Conservation (phyloP, 1,140 invertebrate species). For the Pogonomyrmex californicus region DNA sequence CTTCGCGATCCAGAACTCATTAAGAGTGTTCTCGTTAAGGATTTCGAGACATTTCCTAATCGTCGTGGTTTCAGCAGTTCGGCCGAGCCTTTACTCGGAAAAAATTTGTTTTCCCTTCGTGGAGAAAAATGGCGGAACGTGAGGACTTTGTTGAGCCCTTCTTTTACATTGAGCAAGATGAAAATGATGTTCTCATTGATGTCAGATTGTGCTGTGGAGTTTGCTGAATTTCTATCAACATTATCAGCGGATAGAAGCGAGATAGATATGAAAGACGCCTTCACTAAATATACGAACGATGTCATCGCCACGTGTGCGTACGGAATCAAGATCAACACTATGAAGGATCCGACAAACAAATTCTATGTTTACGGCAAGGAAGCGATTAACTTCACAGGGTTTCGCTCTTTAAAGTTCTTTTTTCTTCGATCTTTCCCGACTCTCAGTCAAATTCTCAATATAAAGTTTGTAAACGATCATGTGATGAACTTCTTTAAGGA, state of each 20-base stretch:
- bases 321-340: neutral
- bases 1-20: constrained; percentile 82
- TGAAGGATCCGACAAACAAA: neutral
- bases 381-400: too few species aligned
- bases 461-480: neutral
- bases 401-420: too few species aligned
- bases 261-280: neutral
- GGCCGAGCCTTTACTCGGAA: too few species aligned
- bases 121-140: neutral
- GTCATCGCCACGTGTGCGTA: neutral
- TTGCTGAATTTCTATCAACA: neutral
- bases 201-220: too few species aligned
- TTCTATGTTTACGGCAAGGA: neutral
- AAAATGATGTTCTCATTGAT: neutral
- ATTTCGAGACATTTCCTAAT: constrained; percentile 79
- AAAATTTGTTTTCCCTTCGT: too few species aligned
- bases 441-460: too few species aligned
- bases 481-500: constrained; percentile 64
- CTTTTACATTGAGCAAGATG: neutral
- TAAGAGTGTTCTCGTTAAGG: constrained; percentile 74
- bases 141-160: neutral
- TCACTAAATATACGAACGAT: neutral
- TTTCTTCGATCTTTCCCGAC: too few species aligned
- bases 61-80: constrained; percentile 76
- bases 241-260: neutral